phyloP scores from a whole-genome alignment of 1,140 invertebrate genomes.

The Pristionchus pacificus region DNA sequence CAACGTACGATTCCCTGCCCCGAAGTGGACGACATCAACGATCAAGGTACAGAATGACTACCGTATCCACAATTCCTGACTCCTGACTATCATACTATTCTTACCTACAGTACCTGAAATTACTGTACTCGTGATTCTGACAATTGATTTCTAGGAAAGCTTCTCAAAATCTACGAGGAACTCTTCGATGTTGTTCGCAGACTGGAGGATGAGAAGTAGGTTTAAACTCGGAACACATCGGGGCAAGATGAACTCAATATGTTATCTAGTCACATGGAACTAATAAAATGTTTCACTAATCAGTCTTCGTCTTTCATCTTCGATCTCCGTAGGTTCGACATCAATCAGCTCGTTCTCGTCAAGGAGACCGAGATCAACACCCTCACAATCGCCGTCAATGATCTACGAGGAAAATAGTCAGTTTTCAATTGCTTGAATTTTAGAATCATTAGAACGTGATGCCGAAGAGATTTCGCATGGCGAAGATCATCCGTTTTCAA shows the following conservation, averaged over 20 bases:
- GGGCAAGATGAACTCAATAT: background rate
- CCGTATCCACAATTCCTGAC: background rate
- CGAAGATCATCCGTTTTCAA: background rate
- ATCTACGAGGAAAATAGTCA: slow-evolving; percentile 99
- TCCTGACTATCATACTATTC: no score
- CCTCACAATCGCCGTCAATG: slow-evolving; percentile 98
- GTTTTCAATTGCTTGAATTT: slow-evolving; percentile 61
- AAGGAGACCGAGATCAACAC: slow-evolving; percentile 72
- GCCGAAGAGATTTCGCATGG: slow-evolving; percentile 21
- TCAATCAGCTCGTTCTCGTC: slow-evolving; percentile 80
- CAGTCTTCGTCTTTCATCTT: no score
- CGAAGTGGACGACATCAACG: slow-evolving; percentile 51
- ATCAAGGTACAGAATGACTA: slow-evolving; percentile 40
- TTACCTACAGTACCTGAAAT: slow-evolving; percentile 3
- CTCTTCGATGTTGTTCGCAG: slow-evolving; percentile 82
- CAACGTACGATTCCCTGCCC: slow-evolving; percentile 66
- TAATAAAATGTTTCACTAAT: no score
- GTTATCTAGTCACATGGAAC: no score
- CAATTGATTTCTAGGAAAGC: slow-evolving; percentile 71
- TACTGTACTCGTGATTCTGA: background rate
- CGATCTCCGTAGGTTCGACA: slow-evolving; percentile 73
- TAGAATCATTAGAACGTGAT: background rate
- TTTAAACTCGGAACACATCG: background rate
- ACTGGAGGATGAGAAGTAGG: slow-evolving; percentile 93
- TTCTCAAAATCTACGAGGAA: slow-evolving; percentile 89